A percentile compares a stretch with the other conserved stretches of the same genome.
phyloP scores from a whole-genome alignment of 2,888 invertebrate genomes.

The Xestia sexstrigata region DNA sequence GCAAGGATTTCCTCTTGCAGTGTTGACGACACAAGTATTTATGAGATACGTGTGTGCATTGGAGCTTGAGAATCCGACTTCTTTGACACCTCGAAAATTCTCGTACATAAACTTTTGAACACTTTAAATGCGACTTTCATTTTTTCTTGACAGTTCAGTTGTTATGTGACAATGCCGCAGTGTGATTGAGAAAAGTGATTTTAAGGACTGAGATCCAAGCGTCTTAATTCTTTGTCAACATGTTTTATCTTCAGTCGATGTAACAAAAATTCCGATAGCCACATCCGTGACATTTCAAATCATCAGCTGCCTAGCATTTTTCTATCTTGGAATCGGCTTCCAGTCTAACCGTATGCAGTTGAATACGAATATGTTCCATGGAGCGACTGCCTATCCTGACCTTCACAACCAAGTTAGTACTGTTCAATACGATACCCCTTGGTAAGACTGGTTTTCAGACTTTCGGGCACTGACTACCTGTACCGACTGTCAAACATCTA shows the following conservation, averaged over 20 bases:
- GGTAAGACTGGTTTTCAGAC: no score
- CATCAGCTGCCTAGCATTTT: no score
- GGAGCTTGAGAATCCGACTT: slow-evolving; percentile 3
- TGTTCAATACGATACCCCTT: no score
- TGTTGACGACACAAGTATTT: slow-evolving; percentile 15
- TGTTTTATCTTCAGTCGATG: not conserved
- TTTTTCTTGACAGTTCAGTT: not conserved
- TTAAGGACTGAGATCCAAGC: not conserved
- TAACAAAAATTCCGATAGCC: no score
- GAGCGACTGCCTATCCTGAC: no score
- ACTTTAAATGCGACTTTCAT: not conserved
- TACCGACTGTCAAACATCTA: no score
- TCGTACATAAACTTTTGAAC: not conserved
- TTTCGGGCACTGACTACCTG: no score
- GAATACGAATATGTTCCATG: no score
- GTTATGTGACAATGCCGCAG: not conserved
- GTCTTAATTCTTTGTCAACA: not conserved
- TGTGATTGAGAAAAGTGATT: not conserved
- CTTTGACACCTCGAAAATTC: slow-evolving; percentile 1
- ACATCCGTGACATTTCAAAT: no score
- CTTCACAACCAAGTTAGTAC: no score
- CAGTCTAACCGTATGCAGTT: no score
- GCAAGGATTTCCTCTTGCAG: not conserved
- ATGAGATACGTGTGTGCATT: not conserved
- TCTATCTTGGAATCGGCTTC: no score